Percentiles rank a stretch among this genome's conserved stretches.
Conservation (phyloP, 92 coral and sea anemone species). For the Epizoanthus ramosus region DNA sequence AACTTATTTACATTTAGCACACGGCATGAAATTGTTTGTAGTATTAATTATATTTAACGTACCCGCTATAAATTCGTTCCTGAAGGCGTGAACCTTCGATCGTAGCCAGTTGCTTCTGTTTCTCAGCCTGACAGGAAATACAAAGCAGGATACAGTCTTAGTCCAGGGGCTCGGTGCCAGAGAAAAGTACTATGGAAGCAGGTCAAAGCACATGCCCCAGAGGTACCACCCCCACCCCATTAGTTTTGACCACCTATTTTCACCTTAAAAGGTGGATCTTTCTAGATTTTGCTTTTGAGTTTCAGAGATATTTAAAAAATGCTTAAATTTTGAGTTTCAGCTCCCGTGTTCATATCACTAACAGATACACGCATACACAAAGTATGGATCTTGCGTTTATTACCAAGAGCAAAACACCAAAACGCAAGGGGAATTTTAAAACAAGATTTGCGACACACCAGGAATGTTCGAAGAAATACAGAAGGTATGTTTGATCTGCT, state of each 20-base stretch:
- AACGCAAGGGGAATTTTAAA: neutral
- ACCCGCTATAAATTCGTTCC: slow-evolving; percentile 63
- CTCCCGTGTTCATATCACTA: neutral
- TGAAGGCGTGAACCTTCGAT: slow-evolving; percentile 88
- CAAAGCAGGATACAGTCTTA: neutral
- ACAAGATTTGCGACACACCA: too few species aligned
- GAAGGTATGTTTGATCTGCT: neutral
- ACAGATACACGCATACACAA: neutral
- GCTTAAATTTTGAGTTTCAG: neutral
- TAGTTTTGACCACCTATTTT: too few species aligned
- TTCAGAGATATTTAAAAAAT: neutral
- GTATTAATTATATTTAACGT: slow-evolving; percentile 6
- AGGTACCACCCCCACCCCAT: too few species aligned
- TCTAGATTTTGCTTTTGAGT: neutral
- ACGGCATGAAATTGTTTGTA: too few species aligned
- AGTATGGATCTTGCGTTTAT: too few species aligned
- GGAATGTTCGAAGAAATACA: neutral
- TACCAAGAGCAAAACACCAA: neutral
- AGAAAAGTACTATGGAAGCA: too few species aligned
- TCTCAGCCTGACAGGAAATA: slow-evolving; percentile 63
- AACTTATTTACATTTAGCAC: too few species aligned
- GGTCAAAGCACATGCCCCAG: too few species aligned
- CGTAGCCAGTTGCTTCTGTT: slow-evolving; percentile 79
- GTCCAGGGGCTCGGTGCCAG: neutral
- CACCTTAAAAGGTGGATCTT: neutral